A percentile compares a stretch with the other conserved stretches of the same genome.
Evolutionary conservation across 2,797 vertebrate species (phyloP).

Genomic region (Podarcis lilfordi): DNA sequence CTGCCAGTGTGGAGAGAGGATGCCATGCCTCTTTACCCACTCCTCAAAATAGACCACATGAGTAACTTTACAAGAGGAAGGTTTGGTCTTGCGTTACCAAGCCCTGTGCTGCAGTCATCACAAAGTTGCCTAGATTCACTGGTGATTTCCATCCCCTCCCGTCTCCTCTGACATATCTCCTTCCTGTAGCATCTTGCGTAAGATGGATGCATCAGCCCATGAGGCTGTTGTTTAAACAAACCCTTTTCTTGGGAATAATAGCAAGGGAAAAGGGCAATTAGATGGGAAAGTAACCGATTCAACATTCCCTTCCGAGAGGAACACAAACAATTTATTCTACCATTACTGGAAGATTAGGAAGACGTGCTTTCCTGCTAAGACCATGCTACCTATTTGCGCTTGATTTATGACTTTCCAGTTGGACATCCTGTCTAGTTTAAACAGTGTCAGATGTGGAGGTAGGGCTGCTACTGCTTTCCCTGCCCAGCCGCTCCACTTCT

Average conservation of each 20-base stretch:
- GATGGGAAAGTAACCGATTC: rapidly evolving
- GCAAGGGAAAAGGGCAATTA: background rate
- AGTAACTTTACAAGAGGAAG: background rate
- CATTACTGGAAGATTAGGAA: slow-evolving; percentile 49
- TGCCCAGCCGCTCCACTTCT: no score
- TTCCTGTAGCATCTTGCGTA: background rate
- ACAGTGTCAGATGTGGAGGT: background rate
- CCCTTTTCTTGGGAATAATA: slow-evolving; percentile 23
- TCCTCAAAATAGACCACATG: background rate
- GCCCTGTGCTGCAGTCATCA: no score
- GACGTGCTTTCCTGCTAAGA: slow-evolving; percentile 23
- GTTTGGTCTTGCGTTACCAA: background rate
- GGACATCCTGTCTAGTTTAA: background rate
- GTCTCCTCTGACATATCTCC: background rate
- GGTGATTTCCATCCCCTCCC: background rate
- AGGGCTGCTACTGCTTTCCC: background rate
- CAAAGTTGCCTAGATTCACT: background rate
- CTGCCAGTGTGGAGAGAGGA: background rate
- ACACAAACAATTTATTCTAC: slow-evolving; percentile 67
- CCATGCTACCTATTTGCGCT: rapidly evolving
- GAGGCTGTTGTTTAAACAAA: background rate
- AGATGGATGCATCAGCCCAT: background rate
- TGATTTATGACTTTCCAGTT: slow-evolving; percentile 23
- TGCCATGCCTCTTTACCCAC: background rate
- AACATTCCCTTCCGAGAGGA: rapidly evolving